A percentile compares a stretch with the other conserved stretches of the same genome.
phyloP scores from a whole-genome alignment of 2,113 vertebrate species.

The Acinonyx jubatus region DNA sequence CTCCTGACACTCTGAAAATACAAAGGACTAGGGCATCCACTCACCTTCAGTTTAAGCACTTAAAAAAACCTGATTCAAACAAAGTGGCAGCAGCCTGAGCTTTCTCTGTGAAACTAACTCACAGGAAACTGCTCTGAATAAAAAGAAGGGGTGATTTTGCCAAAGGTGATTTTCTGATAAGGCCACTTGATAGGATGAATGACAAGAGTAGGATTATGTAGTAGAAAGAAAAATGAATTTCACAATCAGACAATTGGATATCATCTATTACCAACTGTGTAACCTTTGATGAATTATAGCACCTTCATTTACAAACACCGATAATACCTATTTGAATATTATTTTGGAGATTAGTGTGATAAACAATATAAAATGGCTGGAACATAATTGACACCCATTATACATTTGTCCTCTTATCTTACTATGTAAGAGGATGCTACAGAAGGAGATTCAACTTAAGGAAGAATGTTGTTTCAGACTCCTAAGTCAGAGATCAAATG shows the following conservation, averaged over 20 bases:
- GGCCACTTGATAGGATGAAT: neutral
- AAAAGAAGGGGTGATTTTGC: neutral
- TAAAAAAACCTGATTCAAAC: neutral
- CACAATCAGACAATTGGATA: neutral
- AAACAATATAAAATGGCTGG: neutral
- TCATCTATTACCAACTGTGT: neutral
- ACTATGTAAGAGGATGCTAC: neutral
- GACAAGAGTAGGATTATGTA: neutral
- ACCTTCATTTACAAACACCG: neutral
- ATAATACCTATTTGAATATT: neutral
- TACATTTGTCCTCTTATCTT: neutral
- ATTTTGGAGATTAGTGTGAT: slow-evolving; percentile 4
- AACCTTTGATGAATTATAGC: neutral
- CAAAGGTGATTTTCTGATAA: slow-evolving; percentile 26
- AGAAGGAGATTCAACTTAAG: neutral
- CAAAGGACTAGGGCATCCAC: neutral
- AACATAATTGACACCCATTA: neutral
- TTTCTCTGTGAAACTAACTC: slow-evolving; percentile 25
- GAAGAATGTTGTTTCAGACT: neutral
- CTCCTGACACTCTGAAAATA: neutral
- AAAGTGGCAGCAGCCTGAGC: neutral
- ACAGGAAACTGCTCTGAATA: neutral
- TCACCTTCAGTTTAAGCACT: neutral
- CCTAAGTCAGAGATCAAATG: neutral
- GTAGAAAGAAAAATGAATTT: slow-evolving; percentile 4